Evolutionary conservation across 2,113 vertebrate genomes (phyloP).

Genomic region (Pterophyllum scalare): DNA sequence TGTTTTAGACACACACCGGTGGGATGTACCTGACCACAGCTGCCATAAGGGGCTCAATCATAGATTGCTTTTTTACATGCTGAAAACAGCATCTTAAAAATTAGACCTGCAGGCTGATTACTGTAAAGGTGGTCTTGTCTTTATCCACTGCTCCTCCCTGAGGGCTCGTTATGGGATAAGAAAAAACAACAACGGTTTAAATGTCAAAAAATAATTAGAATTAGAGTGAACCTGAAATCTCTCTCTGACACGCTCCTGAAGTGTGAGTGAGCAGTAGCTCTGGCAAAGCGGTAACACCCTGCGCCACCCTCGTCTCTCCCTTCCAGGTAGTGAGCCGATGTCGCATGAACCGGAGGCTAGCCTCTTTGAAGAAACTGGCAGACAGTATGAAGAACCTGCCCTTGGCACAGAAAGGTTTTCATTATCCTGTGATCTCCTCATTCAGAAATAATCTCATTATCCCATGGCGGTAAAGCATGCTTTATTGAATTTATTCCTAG

Average conservation of each 20-base stretch:
- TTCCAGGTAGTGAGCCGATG: slow-evolving; percentile 81
- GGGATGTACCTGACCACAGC: too few species aligned
- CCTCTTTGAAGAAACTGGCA: slow-evolving; percentile 70
- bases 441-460: slow-evolving; percentile 35
- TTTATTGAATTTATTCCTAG: slow-evolving; percentile 38
- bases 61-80: too few species aligned
- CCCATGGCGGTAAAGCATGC: slow-evolving; percentile 14
- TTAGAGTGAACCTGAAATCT: slow-evolving; percentile 3
- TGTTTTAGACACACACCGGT: too few species aligned
- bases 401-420: slow-evolving; percentile 51
- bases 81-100: too few species aligned
- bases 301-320: slow-evolving; percentile 6
- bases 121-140: not conserved
- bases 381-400: slow-evolving; percentile 12
- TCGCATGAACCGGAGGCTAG: slow-evolving; percentile 81
- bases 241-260: not conserved
- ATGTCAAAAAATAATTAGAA: slow-evolving; percentile 9
- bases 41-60: too few species aligned
- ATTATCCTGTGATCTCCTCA: slow-evolving; percentile 21
- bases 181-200: not conserved
- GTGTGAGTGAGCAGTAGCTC: not conserved
- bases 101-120: not conserved
- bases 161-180: not conserved
- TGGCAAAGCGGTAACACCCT: not conserved
- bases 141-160: not conserved